Conservation (phyloP, 2,797 vertebrate genomes). For the Alfaro cultratus region DNA sequence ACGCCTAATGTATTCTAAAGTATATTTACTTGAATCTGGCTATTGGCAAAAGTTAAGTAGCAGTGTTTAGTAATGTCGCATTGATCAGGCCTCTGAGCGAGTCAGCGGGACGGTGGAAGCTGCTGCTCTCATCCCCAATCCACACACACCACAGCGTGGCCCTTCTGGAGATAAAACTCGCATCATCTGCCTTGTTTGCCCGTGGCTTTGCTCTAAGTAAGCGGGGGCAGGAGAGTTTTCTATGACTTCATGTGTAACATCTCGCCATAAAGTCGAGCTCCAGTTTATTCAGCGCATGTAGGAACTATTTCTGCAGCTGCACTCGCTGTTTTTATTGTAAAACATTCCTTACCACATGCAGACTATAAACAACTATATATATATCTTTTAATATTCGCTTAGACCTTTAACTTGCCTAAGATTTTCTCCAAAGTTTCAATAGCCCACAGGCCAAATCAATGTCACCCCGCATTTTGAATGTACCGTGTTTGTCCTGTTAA, state of each 20-base stretch:
- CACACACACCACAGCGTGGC: conserved; percentile 37
- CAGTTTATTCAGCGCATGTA: background rate
- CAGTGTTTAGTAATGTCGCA: conserved; percentile 81
- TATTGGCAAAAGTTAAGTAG: conserved; percentile 86
- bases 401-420: conserved; percentile 41
- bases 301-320: background rate
- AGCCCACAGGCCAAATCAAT: conserved; percentile 60
- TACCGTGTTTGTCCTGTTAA: conserved; percentile 63
- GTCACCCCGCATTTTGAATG: conserved; percentile 50
- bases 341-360: background rate
- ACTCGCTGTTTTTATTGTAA: background rate
- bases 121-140: conserved; percentile 40
- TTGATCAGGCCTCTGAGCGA: conserved; percentile 80
- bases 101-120: conserved; percentile 62
- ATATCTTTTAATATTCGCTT: background rate
- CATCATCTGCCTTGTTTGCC: conserved; percentile 65
- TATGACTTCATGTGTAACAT: conserved; percentile 6
- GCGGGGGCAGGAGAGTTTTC: conserved; percentile 7
- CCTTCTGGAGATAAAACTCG: conserved; percentile 40
- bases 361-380: background rate
- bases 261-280: background rate
- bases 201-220: conserved; percentile 62
- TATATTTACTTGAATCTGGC: conserved; percentile 85
- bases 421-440: conserved; percentile 47
- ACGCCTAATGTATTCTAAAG: conserved; percentile 83